A percentile compares a stretch with the other conserved stretches of the same genome.
phyloP scores from a whole-genome alignment of 1,140 invertebrate genomes.

The Drosophila nikananu region DNA sequence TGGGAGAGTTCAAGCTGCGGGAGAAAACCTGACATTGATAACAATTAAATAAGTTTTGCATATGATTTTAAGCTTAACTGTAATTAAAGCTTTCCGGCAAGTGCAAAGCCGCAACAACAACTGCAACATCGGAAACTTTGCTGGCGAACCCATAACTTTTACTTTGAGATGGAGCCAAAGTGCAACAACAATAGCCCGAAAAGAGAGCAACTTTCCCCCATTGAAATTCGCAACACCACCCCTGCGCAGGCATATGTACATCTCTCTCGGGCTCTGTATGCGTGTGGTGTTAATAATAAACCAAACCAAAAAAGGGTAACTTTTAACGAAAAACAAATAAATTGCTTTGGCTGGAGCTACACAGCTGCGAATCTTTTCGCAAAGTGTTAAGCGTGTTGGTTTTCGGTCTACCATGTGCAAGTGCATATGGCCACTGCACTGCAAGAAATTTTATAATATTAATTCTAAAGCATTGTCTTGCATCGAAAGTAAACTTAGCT shows the following conservation, averaged over 20 bases:
- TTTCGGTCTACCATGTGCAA: constrained; percentile 49
- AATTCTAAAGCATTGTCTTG: too few species aligned
- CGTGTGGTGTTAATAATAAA: constrained; percentile 72
- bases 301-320: constrained; percentile 64
- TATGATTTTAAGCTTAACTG: constrained; percentile 81
- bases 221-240: constrained; percentile 6
- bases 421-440: constrained; percentile 12
- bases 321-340: constrained; percentile 68
- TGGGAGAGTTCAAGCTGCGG: constrained; percentile 4
- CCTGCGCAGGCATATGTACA: background rate
- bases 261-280: background rate
- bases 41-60: constrained; percentile 75
- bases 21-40: constrained; percentile 62
- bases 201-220: constrained; percentile 66
- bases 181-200: constrained; percentile 59
- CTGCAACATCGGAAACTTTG: constrained; percentile 49
- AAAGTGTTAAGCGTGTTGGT: constrained; percentile 76
- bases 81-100: constrained; percentile 77
- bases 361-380: constrained; percentile 69
- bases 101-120: constrained; percentile 52
- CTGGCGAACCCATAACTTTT: constrained; percentile 76
- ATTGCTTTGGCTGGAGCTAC: constrained; percentile 57
- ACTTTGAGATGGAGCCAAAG: constrained; percentile 73
- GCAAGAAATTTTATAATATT: background rate
- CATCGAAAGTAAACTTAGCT: background rate